Evolutionary conservation across 2,888 invertebrate genomes (phyloP), one percentile per base, ranked within the genome.

Genomic region (Lymantria dispar): DNA sequence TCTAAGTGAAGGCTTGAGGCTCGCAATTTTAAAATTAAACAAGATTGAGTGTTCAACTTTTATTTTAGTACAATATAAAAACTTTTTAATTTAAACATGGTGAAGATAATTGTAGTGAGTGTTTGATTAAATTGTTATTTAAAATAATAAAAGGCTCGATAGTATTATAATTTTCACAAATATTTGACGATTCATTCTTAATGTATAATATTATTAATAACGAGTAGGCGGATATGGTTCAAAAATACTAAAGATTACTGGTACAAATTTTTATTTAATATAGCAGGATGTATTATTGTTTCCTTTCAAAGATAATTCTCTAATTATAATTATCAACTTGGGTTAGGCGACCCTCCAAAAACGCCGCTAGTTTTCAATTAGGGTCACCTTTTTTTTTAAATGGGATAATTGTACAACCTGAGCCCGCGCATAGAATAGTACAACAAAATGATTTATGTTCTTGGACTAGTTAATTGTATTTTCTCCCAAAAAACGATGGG

Each of bases 381-480:
- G 72, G 71, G 69, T 76, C 76, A 78, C 79, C 78, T 79, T 80
- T 84, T 83, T 83, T 82, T 83, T 83, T 82, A 80, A 72, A 72
- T 72, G 65, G 63, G 70, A 83, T 88, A 86, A 89, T 87, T 87
- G 86, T 83, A 83, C 86, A 86, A 87, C 85, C 87, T 84, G 85
- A 80, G 77, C 72, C 74, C 65, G 74, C 70, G 78, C 80, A 78
- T 70, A 68, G 74, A 73, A 72, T 71, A 74, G 75, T 78, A 75
- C 77, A 78, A 77, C 82, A 73, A 78, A 81, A 84, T 90, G 87
- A 90, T 89, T 87, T 86, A 89, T 76, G 65, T 49, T 58, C 71
- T 69, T 74, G 74, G 78, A 80, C 84, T 88, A 89, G 87, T 88
- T 90, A 89, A 90, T 90, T 90, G 87, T 90, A 85, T 88, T 88